Conservation (phyloP, 2,888 invertebrate species). For the Caradrina clavipalpis region DNA sequence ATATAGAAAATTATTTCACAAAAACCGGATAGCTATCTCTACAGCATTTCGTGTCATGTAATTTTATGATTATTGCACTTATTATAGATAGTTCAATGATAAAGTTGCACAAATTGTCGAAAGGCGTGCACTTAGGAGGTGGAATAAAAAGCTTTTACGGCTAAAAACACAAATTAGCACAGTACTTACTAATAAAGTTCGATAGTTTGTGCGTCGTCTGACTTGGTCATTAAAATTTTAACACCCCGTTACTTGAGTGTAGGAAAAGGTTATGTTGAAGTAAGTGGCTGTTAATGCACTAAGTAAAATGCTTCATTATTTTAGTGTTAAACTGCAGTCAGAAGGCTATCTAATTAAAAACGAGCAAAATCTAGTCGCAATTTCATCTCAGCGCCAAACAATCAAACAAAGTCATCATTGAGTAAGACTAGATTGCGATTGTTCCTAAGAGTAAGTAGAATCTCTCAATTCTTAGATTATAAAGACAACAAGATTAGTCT, state of each 20-base stretch:
- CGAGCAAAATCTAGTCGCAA: no score
- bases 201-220: conserved; percentile 7
- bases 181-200: conserved; percentile 24
- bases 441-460: no score
- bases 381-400: no score
- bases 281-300: conserved; percentile 6
- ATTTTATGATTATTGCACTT: no score
- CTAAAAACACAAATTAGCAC: conserved; percentile 29
- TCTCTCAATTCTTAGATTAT: no score
- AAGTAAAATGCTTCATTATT: conserved; percentile 11
- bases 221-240: conserved; percentile 30
- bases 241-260: conserved; percentile 1
- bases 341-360: no score
- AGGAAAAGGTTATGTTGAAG: conserved; percentile 12
- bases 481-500: no score
- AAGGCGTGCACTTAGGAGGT: conserved; percentile 1
- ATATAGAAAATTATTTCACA: no score
- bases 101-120: conserved; percentile 30
- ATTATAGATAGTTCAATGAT: conserved; percentile 7
- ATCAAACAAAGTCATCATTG: no score
- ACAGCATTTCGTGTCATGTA: no score
- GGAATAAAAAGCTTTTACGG: conserved; percentile 24
- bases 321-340: background rate
- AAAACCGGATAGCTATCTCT: no score
- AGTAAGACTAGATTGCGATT: no score